A percentile compares a stretch with the other conserved stretches of the same genome.
phyloP scores from a whole-genome alignment of 2,888 invertebrate species.

The Dryocosmus kuriphilus region DNA sequence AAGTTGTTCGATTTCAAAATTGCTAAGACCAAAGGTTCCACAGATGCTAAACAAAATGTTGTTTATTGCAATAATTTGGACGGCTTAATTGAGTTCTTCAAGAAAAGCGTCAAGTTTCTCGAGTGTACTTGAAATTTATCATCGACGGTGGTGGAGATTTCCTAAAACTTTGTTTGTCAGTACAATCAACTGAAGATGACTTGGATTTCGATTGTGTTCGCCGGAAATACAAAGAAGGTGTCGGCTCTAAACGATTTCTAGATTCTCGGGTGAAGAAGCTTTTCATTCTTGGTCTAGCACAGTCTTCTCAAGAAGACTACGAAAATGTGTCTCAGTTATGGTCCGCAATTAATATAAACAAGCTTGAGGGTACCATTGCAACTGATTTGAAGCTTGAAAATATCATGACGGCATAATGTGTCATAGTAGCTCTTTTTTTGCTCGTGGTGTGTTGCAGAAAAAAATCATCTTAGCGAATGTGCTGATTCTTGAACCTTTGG shows the following conservation, averaged over 20 bases:
- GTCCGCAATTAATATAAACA: conserved; percentile 27
- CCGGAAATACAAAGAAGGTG: conserved; percentile 24
- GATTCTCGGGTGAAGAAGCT: conserved; percentile 40
- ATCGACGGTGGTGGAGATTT: conserved; percentile 10
- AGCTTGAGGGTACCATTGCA: conserved; percentile 41
- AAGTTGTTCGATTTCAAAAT: too few species aligned
- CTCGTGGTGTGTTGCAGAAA: conserved; percentile 43
- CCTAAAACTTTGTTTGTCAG: conserved; percentile 39
- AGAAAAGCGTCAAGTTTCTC: conserved; percentile 29
- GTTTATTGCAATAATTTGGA: background rate
- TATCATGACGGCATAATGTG: conserved; percentile 45
- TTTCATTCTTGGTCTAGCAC: conserved; percentile 23
- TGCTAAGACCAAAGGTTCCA: background rate
- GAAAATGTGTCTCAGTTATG: too few species aligned
- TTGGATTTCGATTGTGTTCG: background rate
- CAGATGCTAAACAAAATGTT: background rate
- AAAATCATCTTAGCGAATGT: conserved; percentile 9
- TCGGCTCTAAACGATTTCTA: conserved; percentile 28
- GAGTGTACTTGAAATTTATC: conserved; percentile 21
- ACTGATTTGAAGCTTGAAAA: conserved; percentile 43
- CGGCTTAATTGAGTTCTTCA: conserved; percentile 32
- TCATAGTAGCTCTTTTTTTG: conserved; percentile 41
- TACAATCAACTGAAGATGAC: conserved; percentile 35
- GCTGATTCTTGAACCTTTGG: conserved; percentile 22
- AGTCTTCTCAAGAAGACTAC: conserved; percentile 43